A percentile compares a stretch with the other conserved stretches of the same genome.
Evolutionary conservation across 1,140 invertebrate genomes (phyloP).

Genomic region (Philotrypesis tridentata): DNA sequence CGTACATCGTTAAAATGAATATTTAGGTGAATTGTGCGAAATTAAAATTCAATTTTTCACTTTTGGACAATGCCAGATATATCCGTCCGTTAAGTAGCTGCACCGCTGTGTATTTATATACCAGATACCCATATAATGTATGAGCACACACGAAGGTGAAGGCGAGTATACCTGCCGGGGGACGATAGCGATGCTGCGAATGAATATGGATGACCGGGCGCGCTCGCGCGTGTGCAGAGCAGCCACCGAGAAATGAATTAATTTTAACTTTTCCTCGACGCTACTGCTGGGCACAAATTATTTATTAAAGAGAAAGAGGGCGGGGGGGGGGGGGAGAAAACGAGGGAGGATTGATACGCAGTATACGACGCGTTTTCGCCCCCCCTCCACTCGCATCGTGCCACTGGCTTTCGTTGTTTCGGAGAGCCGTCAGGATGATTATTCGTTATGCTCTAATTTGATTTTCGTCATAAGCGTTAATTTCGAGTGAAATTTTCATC

Average conservation of each 20-base stretch:
- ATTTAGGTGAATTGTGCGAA: too few species aligned
- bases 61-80: too few species aligned
- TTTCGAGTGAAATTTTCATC: background rate
- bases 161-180: slow-evolving; percentile 29
- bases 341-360: background rate
- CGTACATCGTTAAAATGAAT: too few species aligned
- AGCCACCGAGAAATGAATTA: slow-evolving; percentile 47
- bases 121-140: background rate
- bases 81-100: slow-evolving; percentile 4
- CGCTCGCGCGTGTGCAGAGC: slow-evolving; percentile 26
- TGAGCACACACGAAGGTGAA: background rate
- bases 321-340: background rate
- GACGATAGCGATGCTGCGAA: slow-evolving; percentile 37
- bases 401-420: background rate
- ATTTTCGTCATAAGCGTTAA: background rate
- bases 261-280: slow-evolving; percentile 49
- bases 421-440: background rate
- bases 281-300: slow-evolving; percentile 24
- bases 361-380: background rate
- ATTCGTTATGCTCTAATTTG: background rate
- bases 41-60: too few species aligned
- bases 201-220: slow-evolving; percentile 51
- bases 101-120: background rate
- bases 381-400: background rate
- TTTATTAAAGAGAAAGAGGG: slow-evolving; percentile 24